Evolutionary conservation across 1,140 invertebrate genomes (phyloP), one percentile per base, ranked within the genome.

Genomic region (Drosophila paulistorum): DNA sequence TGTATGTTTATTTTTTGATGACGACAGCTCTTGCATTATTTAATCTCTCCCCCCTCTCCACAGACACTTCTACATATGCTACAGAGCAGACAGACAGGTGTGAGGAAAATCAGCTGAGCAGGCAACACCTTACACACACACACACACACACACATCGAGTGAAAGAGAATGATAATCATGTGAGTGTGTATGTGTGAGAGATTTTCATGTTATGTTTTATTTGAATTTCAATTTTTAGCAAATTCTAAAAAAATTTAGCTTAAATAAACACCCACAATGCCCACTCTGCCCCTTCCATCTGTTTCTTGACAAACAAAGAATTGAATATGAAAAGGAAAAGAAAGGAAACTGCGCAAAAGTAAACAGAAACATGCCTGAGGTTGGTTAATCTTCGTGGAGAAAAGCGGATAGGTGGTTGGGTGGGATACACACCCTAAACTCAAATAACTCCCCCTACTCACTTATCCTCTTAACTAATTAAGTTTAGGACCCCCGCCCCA

Each of bases 341-440:
- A 45, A 60, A 76, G 45, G 20, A 42, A 77, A 77, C 75, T 77
- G 68, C 74, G 75, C 74, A 78, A 78, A 78, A 60, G 75, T 78
- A 78, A 78, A 77, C 75, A 77, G 51, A 64, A 42, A 37, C 35
- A 60, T 39, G 48, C 37, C 45, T 41, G 23, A 71, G 35, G 57
- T 69, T 75, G 48, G 65, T 59, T 37, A 13, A 17, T 17, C 45
- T 51, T 51, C 3, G 35, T 6, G 23, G 20, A 39, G 42, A 11
- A 14, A 20, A 23, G 26, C 55, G 58, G 11, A 11, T 37, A 35
- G 67, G 9, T 35, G 42, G 33, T 23, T 45, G 35, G 48, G 11
- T 39, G 26, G 11, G 57, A 62, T 62, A 74, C 62, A 66, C 69
- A 72, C 72, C 68, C 69, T 58, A 57, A 69, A 61, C 66, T 71